Percentiles rank a stretch among this genome's conserved stretches.
These are phyloP conservation scores for Apamea epomidion DNA, from an alignment of 2,888 invertebrate genomes.

Conservation along the genomic window DNA sequence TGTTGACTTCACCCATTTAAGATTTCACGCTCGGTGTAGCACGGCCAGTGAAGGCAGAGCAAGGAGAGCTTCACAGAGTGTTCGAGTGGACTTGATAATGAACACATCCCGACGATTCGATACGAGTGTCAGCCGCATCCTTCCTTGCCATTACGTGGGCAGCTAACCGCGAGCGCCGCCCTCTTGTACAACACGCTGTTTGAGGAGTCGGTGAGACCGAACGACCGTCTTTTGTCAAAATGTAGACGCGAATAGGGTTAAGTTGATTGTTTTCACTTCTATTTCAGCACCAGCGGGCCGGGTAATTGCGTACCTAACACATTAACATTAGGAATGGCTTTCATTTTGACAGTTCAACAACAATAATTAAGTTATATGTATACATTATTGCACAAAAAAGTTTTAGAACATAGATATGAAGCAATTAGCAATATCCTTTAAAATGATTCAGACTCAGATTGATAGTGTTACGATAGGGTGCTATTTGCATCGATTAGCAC, in stretches of 20 bases:
- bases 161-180: slow-evolving; percentile 72
- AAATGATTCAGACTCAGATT: too few relatives aligned
- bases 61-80: slow-evolving; percentile 63
- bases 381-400: too few relatives aligned
- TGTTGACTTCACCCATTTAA: slow-evolving; percentile 72
- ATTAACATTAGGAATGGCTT: background rate
- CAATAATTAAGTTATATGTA: background rate
- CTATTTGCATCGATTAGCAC: background rate
- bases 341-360: background rate
- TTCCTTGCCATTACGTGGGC: slow-evolving; percentile 74
- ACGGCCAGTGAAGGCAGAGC: slow-evolving; percentile 74
- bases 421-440: too few relatives aligned
- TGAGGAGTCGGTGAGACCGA: background rate
- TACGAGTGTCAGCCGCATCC: slow-evolving; percentile 82
- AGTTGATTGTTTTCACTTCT: background rate
- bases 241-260: background rate
- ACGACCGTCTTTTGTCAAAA: background rate
- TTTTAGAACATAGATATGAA: too few relatives aligned
- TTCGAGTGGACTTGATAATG: slow-evolving; percentile 73
- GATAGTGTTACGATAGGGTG: background rate
- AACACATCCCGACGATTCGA: slow-evolving; percentile 82
- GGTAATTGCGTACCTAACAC: background rate
- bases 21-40: slow-evolving; percentile 81
- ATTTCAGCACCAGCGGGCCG: background rate
- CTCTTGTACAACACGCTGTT: slow-evolving; percentile 53